Evolutionary conservation across 2,888 invertebrate species (phyloP).

Genomic region (Ellobium chinense): DNA sequence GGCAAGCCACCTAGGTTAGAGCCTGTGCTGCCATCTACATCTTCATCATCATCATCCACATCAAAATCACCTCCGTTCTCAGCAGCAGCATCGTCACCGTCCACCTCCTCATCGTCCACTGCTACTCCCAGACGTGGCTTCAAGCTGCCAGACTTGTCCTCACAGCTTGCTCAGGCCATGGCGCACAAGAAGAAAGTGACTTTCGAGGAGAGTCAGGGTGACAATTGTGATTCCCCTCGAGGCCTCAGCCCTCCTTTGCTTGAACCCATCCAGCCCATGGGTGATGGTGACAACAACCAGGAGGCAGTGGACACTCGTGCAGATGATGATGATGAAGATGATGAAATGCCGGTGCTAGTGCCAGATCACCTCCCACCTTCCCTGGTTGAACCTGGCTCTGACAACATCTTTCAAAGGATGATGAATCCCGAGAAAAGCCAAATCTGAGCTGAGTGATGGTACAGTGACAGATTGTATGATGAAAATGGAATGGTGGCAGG

Average conservation of each 20-base stretch:
- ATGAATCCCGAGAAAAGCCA: constrained; percentile 40
- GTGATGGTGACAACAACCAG: neutral
- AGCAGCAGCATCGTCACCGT: neutral
- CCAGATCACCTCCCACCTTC: constrained; percentile 41
- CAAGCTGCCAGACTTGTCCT: constrained; percentile 21
- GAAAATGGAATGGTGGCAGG: no score
- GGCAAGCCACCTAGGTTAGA: neutral
- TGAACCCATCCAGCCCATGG: constrained; percentile 28
- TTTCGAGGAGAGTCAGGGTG: constrained; percentile 9
- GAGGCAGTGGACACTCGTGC: neutral
- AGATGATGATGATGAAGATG: constrained; percentile 8
- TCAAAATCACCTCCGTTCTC: neutral
- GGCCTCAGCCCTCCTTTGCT: constrained; percentile 38
- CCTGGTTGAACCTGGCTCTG: constrained; percentile 33
- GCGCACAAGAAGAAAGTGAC: constrained; percentile 32
- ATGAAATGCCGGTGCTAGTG: constrained; percentile 44
- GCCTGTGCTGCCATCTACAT: neutral
- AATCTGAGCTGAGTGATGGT: neutral
- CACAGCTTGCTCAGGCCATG: constrained; percentile 36
- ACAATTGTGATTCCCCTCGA: constrained; percentile 22
- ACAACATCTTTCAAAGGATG: constrained; percentile 44
- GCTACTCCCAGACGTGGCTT: neutral
- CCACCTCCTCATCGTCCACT: neutral
- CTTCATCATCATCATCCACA: constrained; percentile 1
- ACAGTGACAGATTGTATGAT: neutral